Percentiles rank a stretch among this genome's conserved stretches.
Evolutionary conservation across 2,888 invertebrate species (phyloP).

Genomic region (Alloscopus bannaensis): DNA sequence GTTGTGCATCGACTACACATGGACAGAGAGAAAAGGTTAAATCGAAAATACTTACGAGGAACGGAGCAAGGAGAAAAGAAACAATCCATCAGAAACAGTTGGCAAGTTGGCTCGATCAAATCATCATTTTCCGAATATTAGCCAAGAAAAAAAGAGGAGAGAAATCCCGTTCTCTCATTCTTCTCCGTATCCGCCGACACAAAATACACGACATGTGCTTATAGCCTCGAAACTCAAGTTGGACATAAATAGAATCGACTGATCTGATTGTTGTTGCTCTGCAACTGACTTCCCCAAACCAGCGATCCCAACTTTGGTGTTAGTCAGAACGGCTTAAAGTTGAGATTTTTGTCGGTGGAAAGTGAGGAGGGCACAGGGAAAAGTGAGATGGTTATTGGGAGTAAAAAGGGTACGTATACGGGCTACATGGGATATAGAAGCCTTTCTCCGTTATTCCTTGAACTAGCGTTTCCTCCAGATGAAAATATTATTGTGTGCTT

Average conservation of each 20-base stretch:
- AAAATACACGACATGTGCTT: slow-evolving; percentile 3
- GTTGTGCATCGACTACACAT: no score
- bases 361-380: slow-evolving; percentile 10
- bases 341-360: slow-evolving; percentile 14
- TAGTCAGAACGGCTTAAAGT: slow-evolving; percentile 27
- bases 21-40: slow-evolving; percentile 11
- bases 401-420: slow-evolving; percentile 4
- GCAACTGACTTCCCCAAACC: slow-evolving; percentile 47
- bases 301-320: slow-evolving; percentile 32
- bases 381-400: slow-evolving; percentile 28
- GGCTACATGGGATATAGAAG: no score
- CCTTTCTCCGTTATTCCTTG: no score
- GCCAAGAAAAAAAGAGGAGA: slow-evolving; percentile 33
- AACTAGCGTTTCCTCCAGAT: not conserved
- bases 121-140: slow-evolving; percentile 66
- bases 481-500: slow-evolving; percentile 19
- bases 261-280: slow-evolving; percentile 44
- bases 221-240: slow-evolving; percentile 47
- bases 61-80: slow-evolving; percentile 13
- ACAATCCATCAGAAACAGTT: slow-evolving; percentile 63
- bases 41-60: slow-evolving; percentile 26
- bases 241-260: slow-evolving; percentile 29
- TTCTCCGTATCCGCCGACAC: slow-evolving; percentile 9
- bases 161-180: slow-evolving; percentile 29
- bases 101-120: slow-evolving; percentile 62